These are phyloP conservation scores for Sinocyclocheilus anophthalmus DNA, from an alignment of 2,113 vertebrate species.

Conservation along the genomic window DNA sequence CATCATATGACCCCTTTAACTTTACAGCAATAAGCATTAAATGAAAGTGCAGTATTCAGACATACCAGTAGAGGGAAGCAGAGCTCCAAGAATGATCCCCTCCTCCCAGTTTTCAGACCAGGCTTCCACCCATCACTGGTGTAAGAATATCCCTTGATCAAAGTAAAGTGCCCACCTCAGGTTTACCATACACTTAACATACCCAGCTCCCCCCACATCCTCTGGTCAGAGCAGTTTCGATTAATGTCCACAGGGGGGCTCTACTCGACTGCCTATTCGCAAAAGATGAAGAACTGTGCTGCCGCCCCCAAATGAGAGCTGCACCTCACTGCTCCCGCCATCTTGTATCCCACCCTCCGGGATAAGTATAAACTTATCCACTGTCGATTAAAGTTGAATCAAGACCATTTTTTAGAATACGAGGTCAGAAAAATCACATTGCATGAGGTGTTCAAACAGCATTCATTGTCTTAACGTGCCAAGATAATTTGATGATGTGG, in stretches of 20 bases:
- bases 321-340: conserved; percentile 46
- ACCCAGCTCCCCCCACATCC: neutral
- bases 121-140: neutral
- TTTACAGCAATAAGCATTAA: neutral
- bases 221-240: neutral
- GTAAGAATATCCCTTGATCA: conserved; percentile 28
- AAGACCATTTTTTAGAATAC: conserved; percentile 38
- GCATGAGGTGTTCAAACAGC: neutral
- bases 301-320: conserved; percentile 41
- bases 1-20: no score
- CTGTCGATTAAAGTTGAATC: conserved; percentile 21
- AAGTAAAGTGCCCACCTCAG: conserved; percentile 24
- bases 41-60: neutral
- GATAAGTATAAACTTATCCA: conserved; percentile 34
- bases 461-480: neutral
- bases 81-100: conserved; percentile 46
- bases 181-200: neutral
- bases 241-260: conserved; percentile 37
- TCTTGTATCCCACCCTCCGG: conserved; percentile 52
- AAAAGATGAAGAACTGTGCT: neutral
- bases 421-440: neutral
- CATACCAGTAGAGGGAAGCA: conserved; percentile 68
- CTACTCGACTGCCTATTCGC: conserved; percentile 14
- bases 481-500: neutral
- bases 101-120: neutral